Percentiles rank a stretch among this genome's conserved stretches.
Conservation (phyloP, 2,888 invertebrate genomes). For the Cantharis rustica region DNA sequence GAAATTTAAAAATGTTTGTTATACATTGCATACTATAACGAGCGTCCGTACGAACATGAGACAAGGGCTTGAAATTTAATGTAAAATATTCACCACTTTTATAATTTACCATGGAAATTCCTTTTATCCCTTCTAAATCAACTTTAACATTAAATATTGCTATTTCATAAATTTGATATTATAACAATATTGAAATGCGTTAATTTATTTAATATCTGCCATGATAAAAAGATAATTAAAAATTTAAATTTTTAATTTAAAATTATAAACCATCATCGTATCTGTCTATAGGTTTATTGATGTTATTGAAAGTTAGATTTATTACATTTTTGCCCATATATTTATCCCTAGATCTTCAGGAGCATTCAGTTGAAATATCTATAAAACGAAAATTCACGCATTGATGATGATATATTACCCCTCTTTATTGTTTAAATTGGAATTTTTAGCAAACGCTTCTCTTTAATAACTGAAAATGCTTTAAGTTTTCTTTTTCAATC, state of each 20-base stretch:
- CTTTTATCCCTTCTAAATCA: not conserved
- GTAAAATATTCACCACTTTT: conserved; percentile 14
- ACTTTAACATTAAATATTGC: not conserved
- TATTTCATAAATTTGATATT: not conserved
- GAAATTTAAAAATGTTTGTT: conserved; percentile 9
- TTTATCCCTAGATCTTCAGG: not conserved
- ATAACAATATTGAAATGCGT: not conserved
- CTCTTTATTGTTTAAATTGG: not conserved
- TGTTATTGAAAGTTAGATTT: conserved; percentile 2
- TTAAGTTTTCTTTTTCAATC: not conserved
- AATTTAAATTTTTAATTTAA: not conserved
- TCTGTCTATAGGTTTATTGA: not conserved
- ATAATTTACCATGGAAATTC: conserved; percentile 10
- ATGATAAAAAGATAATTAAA: not conserved
- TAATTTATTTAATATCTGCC: not conserved
- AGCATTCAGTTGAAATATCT: conserved; percentile 1
- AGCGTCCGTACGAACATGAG: not conserved
- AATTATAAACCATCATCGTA: not conserved
- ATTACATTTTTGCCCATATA: conserved; percentile 2
- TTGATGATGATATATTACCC: conserved; percentile 3
- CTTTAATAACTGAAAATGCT: not conserved
- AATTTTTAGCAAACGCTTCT: conserved; percentile 1
- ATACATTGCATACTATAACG: conserved; percentile 2
- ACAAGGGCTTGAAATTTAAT: not conserved
- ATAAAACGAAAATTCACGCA: not conserved